Evolutionary conservation across 1,140 invertebrate genomes (phyloP).

Genomic region (Apis dorsata): DNA sequence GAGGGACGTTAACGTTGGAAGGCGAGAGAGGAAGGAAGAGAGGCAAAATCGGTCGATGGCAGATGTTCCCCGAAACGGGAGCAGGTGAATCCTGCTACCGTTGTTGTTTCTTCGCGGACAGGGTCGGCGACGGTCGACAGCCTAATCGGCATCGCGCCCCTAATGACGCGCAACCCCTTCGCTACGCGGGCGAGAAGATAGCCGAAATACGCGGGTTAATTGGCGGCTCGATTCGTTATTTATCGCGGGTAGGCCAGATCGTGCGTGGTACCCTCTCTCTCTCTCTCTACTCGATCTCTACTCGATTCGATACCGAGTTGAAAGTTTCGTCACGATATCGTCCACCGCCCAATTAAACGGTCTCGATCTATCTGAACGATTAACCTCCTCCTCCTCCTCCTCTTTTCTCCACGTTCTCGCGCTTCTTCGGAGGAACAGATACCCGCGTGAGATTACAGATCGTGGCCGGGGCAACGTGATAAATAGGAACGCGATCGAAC

Average conservation of each 20-base stretch:
- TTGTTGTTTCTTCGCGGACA: slow-evolving; percentile 19
- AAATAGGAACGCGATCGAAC: slow-evolving; percentile 5
- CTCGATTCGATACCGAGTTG: neutral
- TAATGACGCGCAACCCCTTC: slow-evolving; percentile 65
- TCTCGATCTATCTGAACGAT: slow-evolving; percentile 8
- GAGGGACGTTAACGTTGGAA: too few relatives aligned
- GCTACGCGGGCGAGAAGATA: slow-evolving; percentile 10
- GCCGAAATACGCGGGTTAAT: slow-evolving; percentile 66
- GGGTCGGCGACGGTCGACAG: slow-evolving; percentile 6
- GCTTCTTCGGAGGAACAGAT: slow-evolving; percentile 10
- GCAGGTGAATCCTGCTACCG: slow-evolving; percentile 73
- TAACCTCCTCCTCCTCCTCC: slow-evolving; percentile 6
- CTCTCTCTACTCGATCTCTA: neutral
- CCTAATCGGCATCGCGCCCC: slow-evolving; percentile 69
- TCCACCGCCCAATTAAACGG: slow-evolving; percentile 11
- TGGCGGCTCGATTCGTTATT: slow-evolving; percentile 65
- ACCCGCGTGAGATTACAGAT: slow-evolving; percentile 15
- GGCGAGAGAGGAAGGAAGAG: neutral
- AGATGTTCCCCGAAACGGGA: slow-evolving; percentile 64
- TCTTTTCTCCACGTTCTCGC: neutral
- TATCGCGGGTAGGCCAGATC: slow-evolving; percentile 42
- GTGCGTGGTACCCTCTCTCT: neutral
- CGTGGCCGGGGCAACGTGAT: slow-evolving; percentile 5
- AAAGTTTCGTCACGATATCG: neutral
- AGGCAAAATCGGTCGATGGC: slow-evolving; percentile 53